Evolutionary conservation across 1,140 invertebrate genomes (phyloP).

Genomic region (Neodiprion pinetum): DNA sequence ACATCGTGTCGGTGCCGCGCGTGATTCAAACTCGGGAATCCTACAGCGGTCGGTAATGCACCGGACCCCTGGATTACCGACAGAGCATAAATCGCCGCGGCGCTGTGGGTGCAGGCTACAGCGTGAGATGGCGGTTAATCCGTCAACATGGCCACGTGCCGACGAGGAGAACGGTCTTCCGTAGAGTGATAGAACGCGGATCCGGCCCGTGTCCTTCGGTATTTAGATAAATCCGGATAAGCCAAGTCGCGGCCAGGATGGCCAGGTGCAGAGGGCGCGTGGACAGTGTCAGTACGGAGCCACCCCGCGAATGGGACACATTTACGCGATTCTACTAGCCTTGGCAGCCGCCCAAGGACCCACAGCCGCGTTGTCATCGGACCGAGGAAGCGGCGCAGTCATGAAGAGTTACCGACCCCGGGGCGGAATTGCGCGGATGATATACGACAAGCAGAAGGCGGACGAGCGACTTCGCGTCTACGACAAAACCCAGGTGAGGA

Average conservation of each 20-base stretch:
- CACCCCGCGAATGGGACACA: not conserved
- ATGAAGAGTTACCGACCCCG: slow-evolving; percentile 61
- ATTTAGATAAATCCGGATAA: too few relatives aligned
- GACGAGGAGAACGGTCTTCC: slow-evolving; percentile 40
- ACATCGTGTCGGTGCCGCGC: too few relatives aligned
- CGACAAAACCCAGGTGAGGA: slow-evolving; percentile 71
- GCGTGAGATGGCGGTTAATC: slow-evolving; percentile 33
- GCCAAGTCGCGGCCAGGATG: too few relatives aligned
- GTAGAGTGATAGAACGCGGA: slow-evolving; percentile 24
- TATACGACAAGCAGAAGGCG: slow-evolving; percentile 73
- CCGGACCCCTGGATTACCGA: slow-evolving; percentile 32
- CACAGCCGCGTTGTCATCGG: not conserved
- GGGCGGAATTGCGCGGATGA: slow-evolving; percentile 70
- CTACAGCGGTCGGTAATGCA: not conserved
- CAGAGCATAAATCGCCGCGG: slow-evolving; percentile 13
- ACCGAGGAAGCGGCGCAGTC: not conserved
- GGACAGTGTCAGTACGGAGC: not conserved
- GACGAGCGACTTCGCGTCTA: slow-evolving; percentile 69
- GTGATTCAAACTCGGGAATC: not conserved
- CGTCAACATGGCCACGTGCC: slow-evolving; percentile 58
- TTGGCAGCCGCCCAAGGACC: not conserved
- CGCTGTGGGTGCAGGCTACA: too few relatives aligned
- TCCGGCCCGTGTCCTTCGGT: not conserved
- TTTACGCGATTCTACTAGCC: too few relatives aligned
- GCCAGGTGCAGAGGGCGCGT: too few relatives aligned